These are phyloP conservation scores for Chauna torquata DNA, from an alignment of 2,113 vertebrate genomes.

Conservation along the genomic window DNA sequence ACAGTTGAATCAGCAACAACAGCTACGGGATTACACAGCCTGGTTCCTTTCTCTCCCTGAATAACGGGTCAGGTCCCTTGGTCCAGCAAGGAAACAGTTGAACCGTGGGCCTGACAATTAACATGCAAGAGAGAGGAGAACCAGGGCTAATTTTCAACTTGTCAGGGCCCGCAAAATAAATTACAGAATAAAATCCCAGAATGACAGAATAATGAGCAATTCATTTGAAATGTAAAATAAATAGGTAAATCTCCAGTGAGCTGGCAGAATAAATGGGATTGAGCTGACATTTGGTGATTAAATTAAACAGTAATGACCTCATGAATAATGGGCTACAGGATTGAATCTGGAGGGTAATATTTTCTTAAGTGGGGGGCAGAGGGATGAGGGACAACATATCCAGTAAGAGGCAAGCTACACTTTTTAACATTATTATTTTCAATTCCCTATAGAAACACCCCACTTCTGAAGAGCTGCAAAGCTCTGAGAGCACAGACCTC, in stretches of 20 bases:
- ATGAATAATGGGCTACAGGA: constrained; percentile 51
- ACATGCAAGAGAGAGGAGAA: constrained; percentile 7
- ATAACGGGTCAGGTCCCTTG: not conserved
- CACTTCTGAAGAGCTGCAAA: not conserved
- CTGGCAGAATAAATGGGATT: constrained; percentile 73
- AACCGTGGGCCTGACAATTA: constrained; percentile 13
- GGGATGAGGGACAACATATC: not conserved
- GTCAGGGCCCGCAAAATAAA: constrained; percentile 69
- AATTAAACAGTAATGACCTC: constrained; percentile 78
- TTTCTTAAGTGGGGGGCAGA: constrained; percentile 23
- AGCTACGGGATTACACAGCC: not conserved
- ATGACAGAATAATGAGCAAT: constrained; percentile 76
- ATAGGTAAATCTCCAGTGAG: constrained; percentile 77
- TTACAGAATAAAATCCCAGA: constrained; percentile 71
- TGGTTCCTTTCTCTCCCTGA: not conserved
- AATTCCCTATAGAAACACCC: not conserved
- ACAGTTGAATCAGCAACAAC: not conserved
- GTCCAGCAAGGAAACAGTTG: not conserved
- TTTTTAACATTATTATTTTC: not conserved
- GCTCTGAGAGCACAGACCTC: not conserved
- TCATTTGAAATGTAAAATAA: constrained; percentile 81
- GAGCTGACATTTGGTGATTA: constrained; percentile 78
- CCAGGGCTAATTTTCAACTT: constrained; percentile 62
- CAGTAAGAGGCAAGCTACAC: not conserved
- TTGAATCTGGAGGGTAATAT: constrained; percentile 29